Evolutionary conservation across 1,140 invertebrate genomes (phyloP), one percentile per base, ranked within the genome.

Genomic region (Panulirus ornatus): DNA sequence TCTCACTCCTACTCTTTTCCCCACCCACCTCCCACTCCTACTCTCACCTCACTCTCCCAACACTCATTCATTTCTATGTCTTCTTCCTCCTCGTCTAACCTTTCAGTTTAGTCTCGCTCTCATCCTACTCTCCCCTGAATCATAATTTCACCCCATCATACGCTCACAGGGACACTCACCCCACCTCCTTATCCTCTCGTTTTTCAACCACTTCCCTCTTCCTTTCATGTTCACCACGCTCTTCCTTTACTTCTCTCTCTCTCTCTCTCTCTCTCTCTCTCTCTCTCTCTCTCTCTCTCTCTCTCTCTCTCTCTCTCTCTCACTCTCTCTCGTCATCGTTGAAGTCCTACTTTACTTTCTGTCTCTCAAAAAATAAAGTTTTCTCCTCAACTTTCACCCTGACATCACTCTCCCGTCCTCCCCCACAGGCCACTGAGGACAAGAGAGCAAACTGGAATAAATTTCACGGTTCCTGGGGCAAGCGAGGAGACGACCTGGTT

Each of bases 391-490:
- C n/a, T n/a, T 34, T 19, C 36, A 14, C n/a, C 16, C 40, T 47
- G 36, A 16, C 42, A 63, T 2, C n/a, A 11, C 34, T 8, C 51
- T 11, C 40, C 36, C 40, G 27, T 84, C 19, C 42, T 63, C 40
- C 38, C 27, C 70, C 36, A 22, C 40, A 75, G 63, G 63, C 36
- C 27, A 42, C 70, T 14, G 87, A 89, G 47, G 87, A 83, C 75
- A 88, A 88, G 34, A 73, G 87, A 42, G 63, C 87, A 9, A 54
- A 54, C 79, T 89, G 87, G 87, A 75, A 75, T 79, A 89, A 83
- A n/a, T 89, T 89, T 51, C 87, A 85, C 5, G 83, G 83, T 8
- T 85, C 83, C 27, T 85, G 83, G 83, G 83, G 83, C 83, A 85
- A 85, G 70, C 40, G 83, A 42, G 66, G 36, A 8, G 83, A 85